Conservation (phyloP, 2,113 vertebrate genomes). For the Heterocephalus glaber region DNA sequence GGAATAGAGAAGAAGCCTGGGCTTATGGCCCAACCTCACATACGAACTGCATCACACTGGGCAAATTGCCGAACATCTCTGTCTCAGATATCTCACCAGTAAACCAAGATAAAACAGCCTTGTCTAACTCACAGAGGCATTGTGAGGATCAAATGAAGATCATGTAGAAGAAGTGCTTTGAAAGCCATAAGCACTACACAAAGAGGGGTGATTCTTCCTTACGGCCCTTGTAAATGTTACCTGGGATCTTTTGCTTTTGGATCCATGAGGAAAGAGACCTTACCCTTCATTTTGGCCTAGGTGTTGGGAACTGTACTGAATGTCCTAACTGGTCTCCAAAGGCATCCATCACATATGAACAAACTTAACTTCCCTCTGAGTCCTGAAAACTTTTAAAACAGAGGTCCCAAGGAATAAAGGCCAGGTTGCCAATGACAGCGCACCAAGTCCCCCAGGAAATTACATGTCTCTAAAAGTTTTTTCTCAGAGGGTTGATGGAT, state of each 20-base stretch:
- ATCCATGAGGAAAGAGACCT: not conserved
- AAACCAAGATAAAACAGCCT: not conserved
- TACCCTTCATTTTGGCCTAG: not conserved
- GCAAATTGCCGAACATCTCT: not conserved
- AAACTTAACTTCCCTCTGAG: not conserved
- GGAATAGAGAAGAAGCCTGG: not conserved
- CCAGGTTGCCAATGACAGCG: not conserved
- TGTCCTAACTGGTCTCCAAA: not conserved
- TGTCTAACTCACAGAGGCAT: not conserved
- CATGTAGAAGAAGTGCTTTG: not conserved
- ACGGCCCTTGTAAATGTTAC: not conserved
- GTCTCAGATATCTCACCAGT: not conserved
- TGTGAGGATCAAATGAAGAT: not conserved
- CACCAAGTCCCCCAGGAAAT: slow-evolving; percentile 26
- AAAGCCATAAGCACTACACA: not conserved
- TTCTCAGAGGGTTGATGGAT: not conserved
- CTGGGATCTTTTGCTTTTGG: not conserved
- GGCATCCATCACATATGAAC: not conserved
- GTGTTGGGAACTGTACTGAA: not conserved
- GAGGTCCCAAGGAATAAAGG: not conserved
- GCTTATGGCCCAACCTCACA: not conserved
- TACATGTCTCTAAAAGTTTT: not conserved
- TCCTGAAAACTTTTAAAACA: not conserved
- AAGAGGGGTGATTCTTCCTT: not conserved
- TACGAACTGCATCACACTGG: not conserved